phyloP scores from a whole-genome alignment of 2,888 invertebrate species.

The Drosophila bunnanda region DNA sequence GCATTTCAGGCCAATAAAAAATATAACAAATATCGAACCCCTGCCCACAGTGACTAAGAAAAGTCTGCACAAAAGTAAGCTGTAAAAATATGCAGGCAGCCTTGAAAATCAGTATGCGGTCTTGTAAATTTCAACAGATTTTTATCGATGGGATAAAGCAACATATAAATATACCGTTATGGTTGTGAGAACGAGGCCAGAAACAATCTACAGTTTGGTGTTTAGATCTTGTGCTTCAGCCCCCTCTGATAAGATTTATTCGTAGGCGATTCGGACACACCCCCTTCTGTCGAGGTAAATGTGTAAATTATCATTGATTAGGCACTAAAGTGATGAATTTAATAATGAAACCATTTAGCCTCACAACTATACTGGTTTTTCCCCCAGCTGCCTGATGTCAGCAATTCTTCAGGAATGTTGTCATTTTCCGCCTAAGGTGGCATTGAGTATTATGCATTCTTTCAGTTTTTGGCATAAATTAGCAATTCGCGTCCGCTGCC shows the following conservation, averaged over 20 bases:
- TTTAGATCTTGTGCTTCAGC: conserved; percentile 8
- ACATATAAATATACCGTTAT: background rate
- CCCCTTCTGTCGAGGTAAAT: background rate
- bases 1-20: conserved; percentile 17
- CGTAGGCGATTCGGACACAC: background rate
- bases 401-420: background rate
- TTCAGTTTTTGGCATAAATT: conserved; percentile 34
- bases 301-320: background rate
- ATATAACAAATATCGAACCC: background rate
- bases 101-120: conserved; percentile 31
- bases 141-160: conserved; percentile 11
- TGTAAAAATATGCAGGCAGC: conserved; percentile 21
- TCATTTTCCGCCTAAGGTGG: conserved; percentile 4
- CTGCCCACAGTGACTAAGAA: conserved; percentile 30
- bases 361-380: background rate
- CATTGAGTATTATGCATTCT: background rate
- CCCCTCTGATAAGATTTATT: conserved; percentile 17
- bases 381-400: background rate
- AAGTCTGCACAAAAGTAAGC: conserved; percentile 24
- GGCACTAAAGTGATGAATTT: background rate
- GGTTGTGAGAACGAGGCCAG: conserved; percentile 26
- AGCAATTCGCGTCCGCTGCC: conserved; percentile 35
- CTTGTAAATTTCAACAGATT: conserved; percentile 26
- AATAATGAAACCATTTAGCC: background rate
- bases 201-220: conserved; percentile 22